phyloP scores from a whole-genome alignment of 2,113 vertebrate species.

The Solea solea region DNA sequence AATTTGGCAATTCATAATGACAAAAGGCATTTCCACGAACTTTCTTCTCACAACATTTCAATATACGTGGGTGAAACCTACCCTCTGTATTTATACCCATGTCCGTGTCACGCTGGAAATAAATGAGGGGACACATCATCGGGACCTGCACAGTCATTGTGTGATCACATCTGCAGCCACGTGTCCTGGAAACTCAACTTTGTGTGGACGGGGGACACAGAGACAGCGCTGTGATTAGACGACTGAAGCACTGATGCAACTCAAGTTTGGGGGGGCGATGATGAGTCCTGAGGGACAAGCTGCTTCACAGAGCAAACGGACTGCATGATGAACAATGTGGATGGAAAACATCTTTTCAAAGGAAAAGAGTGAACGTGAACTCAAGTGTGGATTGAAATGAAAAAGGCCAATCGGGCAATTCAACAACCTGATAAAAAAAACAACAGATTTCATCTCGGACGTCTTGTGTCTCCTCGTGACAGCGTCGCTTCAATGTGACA shows the following conservation, averaged over 20 bases:
- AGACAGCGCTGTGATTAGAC: conserved; percentile 28
- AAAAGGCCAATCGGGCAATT: not conserved
- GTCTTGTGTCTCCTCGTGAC: conserved; percentile 12
- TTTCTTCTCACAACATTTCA: conserved; percentile 28
- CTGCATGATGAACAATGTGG: conserved; percentile 17
- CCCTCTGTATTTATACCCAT: conserved; percentile 12
- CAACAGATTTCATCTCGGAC: conserved; percentile 58
- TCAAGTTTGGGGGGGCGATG: not conserved
- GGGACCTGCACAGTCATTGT: conserved; percentile 27
- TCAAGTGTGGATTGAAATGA: not conserved
- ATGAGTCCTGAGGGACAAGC: conserved; percentile 59
- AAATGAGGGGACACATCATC: conserved; percentile 20
- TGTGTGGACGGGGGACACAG: conserved; percentile 10
- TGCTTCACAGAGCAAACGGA: conserved; percentile 51
- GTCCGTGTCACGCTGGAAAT: conserved; percentile 22
- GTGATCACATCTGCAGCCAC: conserved; percentile 20
- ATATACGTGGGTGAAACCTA: conserved; percentile 12
- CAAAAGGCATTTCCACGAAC: conserved; percentile 60
- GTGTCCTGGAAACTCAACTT: conserved; percentile 18
- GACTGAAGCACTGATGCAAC: conserved; percentile 42
- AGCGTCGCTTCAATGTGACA: conserved; percentile 10
- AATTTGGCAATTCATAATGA: conserved; percentile 70
- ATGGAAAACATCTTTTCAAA: conserved; percentile 5
- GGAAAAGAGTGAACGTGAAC: conserved; percentile 4
- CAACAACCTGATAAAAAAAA: conserved; percentile 15